Conservation (phyloP, 2,888 invertebrate genomes). For the Calliopum simillimum region DNA sequence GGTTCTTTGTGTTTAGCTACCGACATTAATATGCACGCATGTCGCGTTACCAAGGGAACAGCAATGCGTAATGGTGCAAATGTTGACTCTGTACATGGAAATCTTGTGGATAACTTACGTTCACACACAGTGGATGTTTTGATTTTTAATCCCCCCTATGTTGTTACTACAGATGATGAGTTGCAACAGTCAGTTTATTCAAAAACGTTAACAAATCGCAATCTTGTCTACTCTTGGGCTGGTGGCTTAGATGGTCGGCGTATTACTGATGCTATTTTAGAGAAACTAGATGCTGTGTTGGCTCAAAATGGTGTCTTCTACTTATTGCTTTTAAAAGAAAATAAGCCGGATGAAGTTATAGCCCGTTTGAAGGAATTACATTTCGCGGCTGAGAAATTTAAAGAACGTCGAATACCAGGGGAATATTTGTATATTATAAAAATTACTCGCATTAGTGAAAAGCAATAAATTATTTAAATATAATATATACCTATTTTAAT, state of each 20-base stretch:
- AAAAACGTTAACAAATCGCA: conserved; percentile 38
- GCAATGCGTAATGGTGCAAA: conserved; percentile 75
- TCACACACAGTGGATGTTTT: conserved; percentile 82
- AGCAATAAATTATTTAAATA: no score
- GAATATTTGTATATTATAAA: conserved; percentile 89
- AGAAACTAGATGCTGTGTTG: conserved; percentile 76
- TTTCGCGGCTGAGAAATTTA: conserved; percentile 73
- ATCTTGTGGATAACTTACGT: conserved; percentile 73
- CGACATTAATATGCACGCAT: conserved; percentile 88
- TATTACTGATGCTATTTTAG: conserved; percentile 81
- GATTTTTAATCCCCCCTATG: conserved; percentile 98
- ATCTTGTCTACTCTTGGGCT: conserved; percentile 73
- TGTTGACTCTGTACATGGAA: conserved; percentile 76
- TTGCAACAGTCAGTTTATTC: conserved; percentile 63
- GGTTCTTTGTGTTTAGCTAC: conserved; percentile 72
- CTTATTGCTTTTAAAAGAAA: conserved; percentile 88
- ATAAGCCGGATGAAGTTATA: conserved; percentile 81
- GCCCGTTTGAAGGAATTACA: conserved; percentile 71
- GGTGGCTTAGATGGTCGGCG: conserved; percentile 81
- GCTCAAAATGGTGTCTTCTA: conserved; percentile 86
- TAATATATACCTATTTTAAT: no score
- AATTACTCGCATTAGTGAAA: conserved; percentile 65
- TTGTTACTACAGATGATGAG: conserved; percentile 85
- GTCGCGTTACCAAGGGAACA: conserved; percentile 74
- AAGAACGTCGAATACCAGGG: conserved; percentile 83